phyloP scores from a whole-genome alignment of 1,140 invertebrate species.

The Trachymyrmex cornetzi region DNA sequence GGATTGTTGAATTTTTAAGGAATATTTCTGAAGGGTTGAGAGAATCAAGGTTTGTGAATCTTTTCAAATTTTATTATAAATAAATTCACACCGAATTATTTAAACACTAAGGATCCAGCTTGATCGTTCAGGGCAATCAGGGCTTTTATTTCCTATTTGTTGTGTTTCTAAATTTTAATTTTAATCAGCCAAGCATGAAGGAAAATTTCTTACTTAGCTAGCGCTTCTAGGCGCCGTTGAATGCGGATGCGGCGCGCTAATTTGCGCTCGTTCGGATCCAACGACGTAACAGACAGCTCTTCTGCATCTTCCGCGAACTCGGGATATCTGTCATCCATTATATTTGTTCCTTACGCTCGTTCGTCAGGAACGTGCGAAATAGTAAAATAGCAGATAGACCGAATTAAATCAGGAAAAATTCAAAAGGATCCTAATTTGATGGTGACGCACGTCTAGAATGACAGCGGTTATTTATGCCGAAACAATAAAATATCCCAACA shows the following conservation, averaged over 20 bases:
- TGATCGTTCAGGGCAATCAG: too few relatives aligned
- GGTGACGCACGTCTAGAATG: too few relatives aligned
- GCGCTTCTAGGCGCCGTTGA: constrained; percentile 87
- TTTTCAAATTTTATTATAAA: neutral
- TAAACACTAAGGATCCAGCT: too few relatives aligned
- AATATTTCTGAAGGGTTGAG: neutral
- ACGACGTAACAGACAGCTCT: constrained; percentile 87
- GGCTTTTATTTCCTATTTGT: too few relatives aligned
- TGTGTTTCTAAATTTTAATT: neutral
- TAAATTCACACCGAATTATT: too few relatives aligned
- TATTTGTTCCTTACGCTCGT: neutral
- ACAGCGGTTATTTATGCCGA: neutral
- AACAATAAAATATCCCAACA: neutral
- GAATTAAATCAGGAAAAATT: neutral
- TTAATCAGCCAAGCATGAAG: neutral
- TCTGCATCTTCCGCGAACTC: constrained; percentile 55
- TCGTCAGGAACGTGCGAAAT: neutral
- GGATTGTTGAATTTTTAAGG: neutral
- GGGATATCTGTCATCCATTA: constrained; percentile 39
- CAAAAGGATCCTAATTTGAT: neutral
- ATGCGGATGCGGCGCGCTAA: constrained; percentile 88
- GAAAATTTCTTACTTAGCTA: constrained; percentile 86
- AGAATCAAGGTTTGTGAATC: neutral
- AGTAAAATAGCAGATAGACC: neutral
- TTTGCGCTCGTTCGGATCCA: constrained; percentile 89